Base-by-base conservation (phyloP, 2,888 invertebrate species). In the Caenorhabditis zanzibari region DNA sequence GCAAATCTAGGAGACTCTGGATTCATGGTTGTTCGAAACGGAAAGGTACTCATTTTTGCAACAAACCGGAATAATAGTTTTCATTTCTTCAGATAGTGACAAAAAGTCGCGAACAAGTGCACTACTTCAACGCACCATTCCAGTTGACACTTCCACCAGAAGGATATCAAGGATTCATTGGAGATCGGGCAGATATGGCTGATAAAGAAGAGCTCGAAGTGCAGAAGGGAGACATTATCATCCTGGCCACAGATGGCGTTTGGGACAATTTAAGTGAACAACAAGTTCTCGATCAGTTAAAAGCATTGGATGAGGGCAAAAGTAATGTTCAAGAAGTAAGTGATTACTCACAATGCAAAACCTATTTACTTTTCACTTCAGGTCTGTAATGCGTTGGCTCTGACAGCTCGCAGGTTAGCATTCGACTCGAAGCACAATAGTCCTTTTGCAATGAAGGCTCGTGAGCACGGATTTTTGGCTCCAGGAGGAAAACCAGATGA, bases 1-100 rank as follows among this genome's bases (percentile, higher is more conserved):
- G 98, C 98, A 69, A 98, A 98, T 94, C 96, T 98, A 89, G 98
- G 98, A n/a, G 98, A 98, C 94, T 97, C 97, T 92, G 98, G 98
- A 16, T 98, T 96, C 93, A 95, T 98, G 94, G 95, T 98, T 71
- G 96, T 97, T 75, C 94, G 97, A 26, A 95, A 95, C 68, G 97
- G 96, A 24, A 95, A 95, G 89, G 77, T 77, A 26, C 4, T 10
- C 12, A 59, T 19, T 24, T 19, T 12, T 44, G 24, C 7, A 14
- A 54, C 24, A 19, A 44, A 35, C 7, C 44, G 16, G 22, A 7
- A 66, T 49, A 12, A 10, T 9, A 32, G 32, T 24, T 44, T 32
- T 12, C n/a, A 2, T 12, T 47, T 26, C n/a, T 68, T 2, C 58
- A 77, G 77, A 82, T 98, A 24, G 95, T 98, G 32, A 96, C 97